Evolutionary conservation across 2,888 invertebrate genomes (phyloP), one percentile per base, ranked within the genome.

Genomic region (Stramonita haemastoma): DNA sequence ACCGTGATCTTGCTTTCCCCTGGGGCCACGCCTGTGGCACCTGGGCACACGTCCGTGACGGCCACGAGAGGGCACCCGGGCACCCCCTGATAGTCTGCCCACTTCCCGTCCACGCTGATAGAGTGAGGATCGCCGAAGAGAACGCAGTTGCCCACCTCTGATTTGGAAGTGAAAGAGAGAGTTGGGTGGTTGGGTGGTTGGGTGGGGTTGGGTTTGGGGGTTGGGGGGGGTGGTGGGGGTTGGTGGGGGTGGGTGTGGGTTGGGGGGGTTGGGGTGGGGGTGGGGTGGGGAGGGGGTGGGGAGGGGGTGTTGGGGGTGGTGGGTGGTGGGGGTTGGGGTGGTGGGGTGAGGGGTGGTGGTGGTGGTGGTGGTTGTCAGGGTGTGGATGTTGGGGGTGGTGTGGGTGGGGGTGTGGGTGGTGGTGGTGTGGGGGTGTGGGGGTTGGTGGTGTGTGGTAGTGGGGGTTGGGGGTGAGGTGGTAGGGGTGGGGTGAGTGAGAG

Each of bases 41-140:
- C 22, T 0, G 90, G 89, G 90, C 95, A 95, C 8, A 91, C 92
- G 84, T 95, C 95, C 46, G 93, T 90, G 11, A 93, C 90, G 93
- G 95, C 93, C 0, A 92, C 90, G 90, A 95, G 95, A 79, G 92
- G 91, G 90, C 95, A 95, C 4, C 90, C 87, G 19, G 60, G 17
- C 36, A 36, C 11, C 4, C 95, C 95, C 91, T 95, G 94, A 93
- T 92, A 95, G 91, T 93, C 91, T 17, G 93, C 86, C 89, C 91
- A 91, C n/a, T 89, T 90, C 1, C 91, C 86, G 90, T 95, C 95
- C 66, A 92, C 94, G 0, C 93, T 91, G 15, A 91, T 66, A 87
- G 94, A 94, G 90, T 95, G 95, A 6, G 95, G 95, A 85, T 95
- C 95, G 4, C 95, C 95, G 90, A 94, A 95, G 90, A 94, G 95